Evolutionary conservation across 2,888 invertebrate genomes (phyloP).

Genomic region (Cerastis rubricosa): DNA sequence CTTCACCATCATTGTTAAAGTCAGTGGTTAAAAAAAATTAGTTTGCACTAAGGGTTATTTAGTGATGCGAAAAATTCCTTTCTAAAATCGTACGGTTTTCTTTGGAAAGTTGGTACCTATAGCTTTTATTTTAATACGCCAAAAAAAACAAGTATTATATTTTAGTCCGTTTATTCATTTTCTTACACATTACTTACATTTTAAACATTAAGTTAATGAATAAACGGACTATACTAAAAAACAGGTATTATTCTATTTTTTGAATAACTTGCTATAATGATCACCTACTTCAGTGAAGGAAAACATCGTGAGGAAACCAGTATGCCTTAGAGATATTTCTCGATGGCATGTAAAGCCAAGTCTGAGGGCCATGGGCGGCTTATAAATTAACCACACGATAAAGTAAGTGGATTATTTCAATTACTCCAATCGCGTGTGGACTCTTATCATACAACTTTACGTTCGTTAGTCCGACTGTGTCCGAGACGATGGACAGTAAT

Average conservation of each 20-base stretch:
- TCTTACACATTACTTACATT: no score
- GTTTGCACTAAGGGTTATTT: neutral
- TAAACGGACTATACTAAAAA: no score
- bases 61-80: neutral
- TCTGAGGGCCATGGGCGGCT: no score
- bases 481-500: constrained; percentile 26
- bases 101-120: neutral
- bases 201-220: no score
- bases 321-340: no score
- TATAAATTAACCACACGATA: no score
- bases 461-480: constrained; percentile 39
- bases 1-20: neutral
- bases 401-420: neutral
- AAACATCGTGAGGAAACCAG: no score
- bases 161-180: no score
- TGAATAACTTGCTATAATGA: neutral
- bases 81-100: neutral
- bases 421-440: neutral
- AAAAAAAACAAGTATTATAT: neutral
- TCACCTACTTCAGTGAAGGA: no score
- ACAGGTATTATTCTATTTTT: neutral
- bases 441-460: constrained; percentile 25
- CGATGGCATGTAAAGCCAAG: no score
- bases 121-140: neutral
- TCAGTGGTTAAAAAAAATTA: no score